Conservation (phyloP, 2,113 vertebrate species). For the Petroica traversi region DNA sequence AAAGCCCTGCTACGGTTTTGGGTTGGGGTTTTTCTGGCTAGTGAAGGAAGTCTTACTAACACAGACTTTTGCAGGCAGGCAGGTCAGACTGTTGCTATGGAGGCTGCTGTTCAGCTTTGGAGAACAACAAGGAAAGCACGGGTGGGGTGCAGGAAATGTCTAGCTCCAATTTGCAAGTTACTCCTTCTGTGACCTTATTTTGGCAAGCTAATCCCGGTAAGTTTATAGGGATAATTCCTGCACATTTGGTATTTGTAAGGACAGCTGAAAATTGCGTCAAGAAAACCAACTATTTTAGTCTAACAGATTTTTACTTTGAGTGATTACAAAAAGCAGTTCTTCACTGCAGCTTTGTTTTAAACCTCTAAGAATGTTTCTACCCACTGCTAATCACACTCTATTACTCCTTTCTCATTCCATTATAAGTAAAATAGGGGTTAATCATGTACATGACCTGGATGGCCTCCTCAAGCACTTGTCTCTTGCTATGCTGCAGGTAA, state of each 20-base stretch:
- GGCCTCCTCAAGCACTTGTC: neutral
- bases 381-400: neutral
- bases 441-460: neutral
- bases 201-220: neutral
- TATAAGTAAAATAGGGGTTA: neutral
- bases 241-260: slow-evolving; percentile 23
- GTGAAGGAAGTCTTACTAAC: slow-evolving; percentile 17
- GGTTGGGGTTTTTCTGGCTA: neutral
- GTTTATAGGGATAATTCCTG: slow-evolving; percentile 38
- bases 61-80: slow-evolving; percentile 28
- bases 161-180: slow-evolving; percentile 30
- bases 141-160: slow-evolving; percentile 52
- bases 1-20: neutral
- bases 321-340: neutral
- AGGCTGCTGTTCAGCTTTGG: slow-evolving; percentile 43
- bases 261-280: neutral
- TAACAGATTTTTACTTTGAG: neutral
- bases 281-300: neutral
- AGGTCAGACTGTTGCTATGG: slow-evolving; percentile 57
- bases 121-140: slow-evolving; percentile 49
- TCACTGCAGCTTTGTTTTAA: slow-evolving; percentile 1
- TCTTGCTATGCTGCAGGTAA: neutral
- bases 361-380: neutral
- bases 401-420: neutral
- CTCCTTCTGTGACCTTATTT: slow-evolving; percentile 46